Base-by-base conservation (phyloP, 1,140 invertebrate species). In the Zaprionus davidi region DNA sequence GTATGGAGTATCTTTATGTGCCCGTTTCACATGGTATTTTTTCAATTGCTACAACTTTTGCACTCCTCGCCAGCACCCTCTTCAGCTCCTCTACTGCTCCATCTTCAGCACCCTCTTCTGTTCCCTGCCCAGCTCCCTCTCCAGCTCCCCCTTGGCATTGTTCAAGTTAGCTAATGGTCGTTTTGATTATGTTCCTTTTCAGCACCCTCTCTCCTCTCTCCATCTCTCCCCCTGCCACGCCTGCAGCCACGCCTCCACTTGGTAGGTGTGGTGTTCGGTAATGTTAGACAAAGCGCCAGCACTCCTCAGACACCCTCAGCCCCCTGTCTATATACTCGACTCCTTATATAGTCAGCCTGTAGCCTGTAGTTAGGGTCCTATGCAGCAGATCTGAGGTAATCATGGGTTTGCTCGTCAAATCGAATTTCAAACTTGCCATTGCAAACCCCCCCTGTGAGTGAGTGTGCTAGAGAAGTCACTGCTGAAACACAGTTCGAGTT, bases 121-220 rank as follows among this genome's bases (percentile, higher is more conserved):
- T 7, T 7, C 28, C 28, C 28, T 28, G 20, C 28, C 9, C 17
- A 20, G 58, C 12, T 15, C n/a, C 26, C 7, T 36, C 13, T 49
- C 36, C 36, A 34, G 6, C 24, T 22, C 22, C 41, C 58, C 36
- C 65, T 59, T 51, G 49, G 36, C 63, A 72, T 62, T 77, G 74
- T 67, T 82, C 70, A 76, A 78, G 64, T 85, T 78, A 76, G 81
- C 72, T 88, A 90, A 84, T 90, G 85, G 71, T 71, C 86, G 74
- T 84, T 86, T 88, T 88, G 85, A 90, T 88, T 85, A 84, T 88
- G 81, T 83, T 76, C 44, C 76, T 71, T n/a, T 78, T 66, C 26
- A 56, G 58, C 67, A 69, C 34, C 34, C 17, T 64, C 71, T 41
- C 63, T 2, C 22, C 3, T 5, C 11, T 1, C 38, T 17, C n/a